Evolutionary conservation across 2,113 vertebrate species (phyloP).

Genomic region (Podocnemis expansa): DNA sequence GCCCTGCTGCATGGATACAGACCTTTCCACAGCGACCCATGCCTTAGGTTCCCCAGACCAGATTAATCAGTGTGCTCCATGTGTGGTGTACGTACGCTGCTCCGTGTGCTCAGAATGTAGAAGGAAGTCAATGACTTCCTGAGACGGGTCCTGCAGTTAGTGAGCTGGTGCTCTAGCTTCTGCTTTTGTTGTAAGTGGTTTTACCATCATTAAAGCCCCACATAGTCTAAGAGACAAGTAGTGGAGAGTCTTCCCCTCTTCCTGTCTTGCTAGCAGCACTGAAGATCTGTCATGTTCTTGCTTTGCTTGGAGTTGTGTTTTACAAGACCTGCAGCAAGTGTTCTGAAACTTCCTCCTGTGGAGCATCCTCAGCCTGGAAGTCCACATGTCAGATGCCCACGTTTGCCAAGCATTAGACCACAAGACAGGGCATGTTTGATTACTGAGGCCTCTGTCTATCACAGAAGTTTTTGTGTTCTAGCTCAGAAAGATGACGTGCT

Average conservation of each 20-base stretch:
- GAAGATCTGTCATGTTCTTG: not conserved
- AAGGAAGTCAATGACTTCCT: not conserved
- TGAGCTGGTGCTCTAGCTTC: rapidly evolving
- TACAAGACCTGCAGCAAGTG: not conserved
- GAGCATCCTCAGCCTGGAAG: not conserved
- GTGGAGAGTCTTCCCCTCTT: rapidly evolving
- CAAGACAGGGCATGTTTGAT: not conserved
- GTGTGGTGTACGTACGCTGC: not conserved
- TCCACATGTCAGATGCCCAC: not conserved
- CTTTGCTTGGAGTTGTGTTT: not conserved
- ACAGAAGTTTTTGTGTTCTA: conserved; percentile 2
- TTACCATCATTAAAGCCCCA: not conserved
- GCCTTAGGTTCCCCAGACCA: not conserved
- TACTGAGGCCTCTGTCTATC: not conserved
- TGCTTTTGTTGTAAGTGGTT: not conserved
- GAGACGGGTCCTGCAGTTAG: not conserved
- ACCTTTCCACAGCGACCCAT: not conserved
- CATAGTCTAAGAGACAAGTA: not conserved
- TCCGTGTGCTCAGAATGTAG: not conserved
- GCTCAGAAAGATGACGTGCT: conserved; percentile 35
- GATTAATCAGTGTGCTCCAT: not conserved
- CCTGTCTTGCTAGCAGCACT: not conserved
- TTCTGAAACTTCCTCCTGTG: too few species aligned
- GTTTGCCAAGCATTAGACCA: not conserved
- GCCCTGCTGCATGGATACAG: not conserved